Conservation (phyloP, 2,797 vertebrate genomes). For the Caiman crocodilus region DNA sequence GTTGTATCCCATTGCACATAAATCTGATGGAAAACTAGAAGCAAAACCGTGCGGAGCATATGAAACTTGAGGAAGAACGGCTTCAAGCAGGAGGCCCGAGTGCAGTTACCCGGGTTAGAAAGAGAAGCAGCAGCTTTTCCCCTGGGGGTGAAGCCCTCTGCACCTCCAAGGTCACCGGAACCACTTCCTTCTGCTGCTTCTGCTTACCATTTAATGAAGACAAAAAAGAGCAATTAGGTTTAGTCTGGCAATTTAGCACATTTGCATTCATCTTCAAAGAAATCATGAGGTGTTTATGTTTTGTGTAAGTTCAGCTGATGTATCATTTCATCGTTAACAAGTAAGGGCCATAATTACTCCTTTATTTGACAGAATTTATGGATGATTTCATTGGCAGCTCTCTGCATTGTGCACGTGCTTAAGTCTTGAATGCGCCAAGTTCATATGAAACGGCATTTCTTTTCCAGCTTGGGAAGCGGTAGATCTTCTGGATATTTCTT, state of each 20-base stretch:
- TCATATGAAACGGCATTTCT: not conserved
- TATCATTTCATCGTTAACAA: constrained; percentile 54
- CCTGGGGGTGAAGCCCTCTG: not conserved
- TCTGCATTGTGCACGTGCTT: not conserved
- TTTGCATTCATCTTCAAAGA: constrained; percentile 69
- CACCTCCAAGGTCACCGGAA: constrained; percentile 49
- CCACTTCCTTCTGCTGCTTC: constrained; percentile 18
- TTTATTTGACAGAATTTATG: constrained; percentile 42
- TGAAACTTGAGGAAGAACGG: accelerated
- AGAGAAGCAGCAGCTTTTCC: not conserved
- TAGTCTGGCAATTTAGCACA: constrained; percentile 62
- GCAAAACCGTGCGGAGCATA: not conserved
- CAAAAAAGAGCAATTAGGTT: constrained; percentile 75
- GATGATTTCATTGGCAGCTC: constrained; percentile 57
- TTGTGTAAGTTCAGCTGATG: constrained; percentile 26
- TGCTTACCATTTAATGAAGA: constrained; percentile 66
- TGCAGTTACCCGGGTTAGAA: accelerated
- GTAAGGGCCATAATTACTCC: constrained; percentile 58
- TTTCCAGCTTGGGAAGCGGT: not conserved
- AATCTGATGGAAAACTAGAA: too few relatives aligned
- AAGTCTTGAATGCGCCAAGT: not conserved
- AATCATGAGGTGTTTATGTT: constrained; percentile 64
- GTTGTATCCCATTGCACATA: accelerated
- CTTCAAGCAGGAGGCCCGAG: accelerated
- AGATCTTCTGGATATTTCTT: not conserved